These are phyloP conservation scores for Caenorhabditis sp. DNA, from an alignment of 2,888 invertebrate species.

Conservation along the genomic window DNA sequence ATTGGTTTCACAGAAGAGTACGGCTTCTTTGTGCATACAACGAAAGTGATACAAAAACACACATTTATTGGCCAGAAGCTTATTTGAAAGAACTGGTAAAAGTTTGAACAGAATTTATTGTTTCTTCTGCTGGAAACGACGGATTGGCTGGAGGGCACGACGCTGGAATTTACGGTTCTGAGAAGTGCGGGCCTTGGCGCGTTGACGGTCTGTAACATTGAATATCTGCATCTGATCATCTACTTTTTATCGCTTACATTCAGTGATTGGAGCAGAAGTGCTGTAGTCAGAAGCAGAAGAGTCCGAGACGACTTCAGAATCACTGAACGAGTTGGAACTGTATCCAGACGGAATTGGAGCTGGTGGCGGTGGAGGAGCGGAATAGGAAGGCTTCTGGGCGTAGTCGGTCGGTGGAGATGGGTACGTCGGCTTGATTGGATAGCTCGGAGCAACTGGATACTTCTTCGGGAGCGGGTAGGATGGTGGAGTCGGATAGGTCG, in stretches of 20 bases:
- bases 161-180: slow-evolving; percentile 40
- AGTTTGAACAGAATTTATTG: not conserved
- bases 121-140: slow-evolving; percentile 26
- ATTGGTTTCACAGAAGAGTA: no score
- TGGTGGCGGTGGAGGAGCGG: slow-evolving; percentile 13
- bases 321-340: not conserved
- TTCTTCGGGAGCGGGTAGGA: slow-evolving; percentile 1
- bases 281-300: not conserved
- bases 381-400: not conserved
- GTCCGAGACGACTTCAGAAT: not conserved
- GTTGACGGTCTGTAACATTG: slow-evolving; percentile 27
- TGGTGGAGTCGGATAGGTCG: slow-evolving; percentile 6
- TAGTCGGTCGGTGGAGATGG: not conserved
- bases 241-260: slow-evolving; percentile 9
- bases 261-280: not conserved
- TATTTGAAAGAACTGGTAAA: not conserved
- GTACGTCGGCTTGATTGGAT: slow-evolving; percentile 10
- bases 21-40: no score
- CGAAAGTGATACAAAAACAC: no score
- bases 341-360: not conserved
- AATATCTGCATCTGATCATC: not conserved
- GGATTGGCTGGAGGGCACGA: slow-evolving; percentile 35
- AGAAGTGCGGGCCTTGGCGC: slow-evolving; percentile 23
- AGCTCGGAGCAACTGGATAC: slow-evolving; percentile 2
- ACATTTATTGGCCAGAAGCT: not conserved